phyloP scores from a whole-genome alignment of 2,797 vertebrate species.

The Bucorvus abyssinicus region DNA sequence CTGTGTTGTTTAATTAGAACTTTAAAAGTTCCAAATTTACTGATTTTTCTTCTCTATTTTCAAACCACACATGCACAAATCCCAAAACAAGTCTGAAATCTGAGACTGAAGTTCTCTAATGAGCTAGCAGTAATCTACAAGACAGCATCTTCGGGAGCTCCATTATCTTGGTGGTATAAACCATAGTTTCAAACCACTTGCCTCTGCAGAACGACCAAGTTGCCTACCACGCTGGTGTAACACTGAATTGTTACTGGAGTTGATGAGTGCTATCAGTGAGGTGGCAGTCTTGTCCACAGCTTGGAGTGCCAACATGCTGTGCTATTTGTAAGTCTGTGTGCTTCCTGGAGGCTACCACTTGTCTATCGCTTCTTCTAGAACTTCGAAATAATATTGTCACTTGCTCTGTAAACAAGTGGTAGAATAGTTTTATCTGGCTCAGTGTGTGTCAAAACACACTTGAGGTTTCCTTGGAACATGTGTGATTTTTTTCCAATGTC shows the following conservation, averaged over 20 bases:
- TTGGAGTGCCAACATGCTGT: neutral
- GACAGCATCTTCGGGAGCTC: neutral
- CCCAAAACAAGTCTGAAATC: neutral
- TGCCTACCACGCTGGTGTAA: rapidly evolving
- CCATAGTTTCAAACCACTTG: neutral
- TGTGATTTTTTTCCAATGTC: neutral
- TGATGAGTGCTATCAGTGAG: neutral
- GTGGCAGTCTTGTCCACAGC: neutral
- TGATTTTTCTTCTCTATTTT: neutral
- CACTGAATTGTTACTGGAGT: rapidly evolving
- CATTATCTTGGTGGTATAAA: neutral
- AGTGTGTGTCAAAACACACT: slow-evolving; percentile 4
- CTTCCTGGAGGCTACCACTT: slow-evolving; percentile 13
- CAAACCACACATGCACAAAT: rapidly evolving
- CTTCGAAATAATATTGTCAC: neutral
- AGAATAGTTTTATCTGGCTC: slow-evolving; percentile 3
- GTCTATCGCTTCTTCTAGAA: slow-evolving; percentile 2
- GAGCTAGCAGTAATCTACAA: neutral
- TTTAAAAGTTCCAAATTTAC: neutral
- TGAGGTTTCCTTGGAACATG: neutral
- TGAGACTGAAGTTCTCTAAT: neutral
- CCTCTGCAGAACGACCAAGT: neutral
- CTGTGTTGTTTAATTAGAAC: neutral
- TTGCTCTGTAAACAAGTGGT: slow-evolving; percentile 40
- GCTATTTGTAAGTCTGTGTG: neutral